A percentile compares a stretch with the other conserved stretches of the same genome.
phyloP scores from a whole-genome alignment of 2,888 invertebrate genomes.

The Chrysotoxum bicinctum region DNA sequence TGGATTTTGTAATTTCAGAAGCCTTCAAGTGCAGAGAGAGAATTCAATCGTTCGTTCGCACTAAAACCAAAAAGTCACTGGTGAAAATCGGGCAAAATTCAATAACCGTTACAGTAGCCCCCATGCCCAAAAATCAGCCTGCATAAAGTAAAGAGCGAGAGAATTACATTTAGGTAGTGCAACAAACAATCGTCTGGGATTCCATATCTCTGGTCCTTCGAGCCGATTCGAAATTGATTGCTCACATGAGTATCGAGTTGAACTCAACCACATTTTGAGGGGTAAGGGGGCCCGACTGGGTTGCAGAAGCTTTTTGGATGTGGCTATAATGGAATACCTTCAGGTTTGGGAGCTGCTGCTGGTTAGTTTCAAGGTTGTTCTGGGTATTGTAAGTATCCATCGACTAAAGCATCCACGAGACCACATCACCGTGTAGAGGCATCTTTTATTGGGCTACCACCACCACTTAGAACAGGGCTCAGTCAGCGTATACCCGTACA shows the following conservation, averaged over 20 bases:
- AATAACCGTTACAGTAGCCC: slow-evolving; percentile 44
- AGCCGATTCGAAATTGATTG: slow-evolving; percentile 65
- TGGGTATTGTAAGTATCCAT: slow-evolving; percentile 28
- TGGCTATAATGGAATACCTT: slow-evolving; percentile 52
- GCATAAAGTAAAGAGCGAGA: neutral
- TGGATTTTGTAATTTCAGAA: slow-evolving; percentile 69
- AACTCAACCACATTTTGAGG: slow-evolving; percentile 19
- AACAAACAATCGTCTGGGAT: slow-evolving; percentile 57
- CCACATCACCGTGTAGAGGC: slow-evolving; percentile 31
- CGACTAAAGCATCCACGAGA: slow-evolving; percentile 2
- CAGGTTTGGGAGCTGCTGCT: neutral
- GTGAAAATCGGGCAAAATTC: slow-evolving; percentile 66
- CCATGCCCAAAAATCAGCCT: neutral
- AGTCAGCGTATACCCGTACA: neutral
- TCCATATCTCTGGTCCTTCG: neutral
- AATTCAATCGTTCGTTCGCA: slow-evolving; percentile 68
- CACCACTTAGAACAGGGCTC: neutral
- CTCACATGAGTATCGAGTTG: slow-evolving; percentile 63
- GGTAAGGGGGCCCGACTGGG: neutral
- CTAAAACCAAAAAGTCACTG: slow-evolving; percentile 66
- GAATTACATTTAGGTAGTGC: slow-evolving; percentile 24
- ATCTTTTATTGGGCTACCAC: slow-evolving; percentile 39
- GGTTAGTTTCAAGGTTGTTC: slow-evolving; percentile 52
- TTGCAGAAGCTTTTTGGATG: neutral
- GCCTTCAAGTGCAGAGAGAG: slow-evolving; percentile 68